Percentiles rank a stretch among this genome's conserved stretches.
Conservation (phyloP, 2,888 invertebrate genomes). For the Plagodis pulveraria region DNA sequence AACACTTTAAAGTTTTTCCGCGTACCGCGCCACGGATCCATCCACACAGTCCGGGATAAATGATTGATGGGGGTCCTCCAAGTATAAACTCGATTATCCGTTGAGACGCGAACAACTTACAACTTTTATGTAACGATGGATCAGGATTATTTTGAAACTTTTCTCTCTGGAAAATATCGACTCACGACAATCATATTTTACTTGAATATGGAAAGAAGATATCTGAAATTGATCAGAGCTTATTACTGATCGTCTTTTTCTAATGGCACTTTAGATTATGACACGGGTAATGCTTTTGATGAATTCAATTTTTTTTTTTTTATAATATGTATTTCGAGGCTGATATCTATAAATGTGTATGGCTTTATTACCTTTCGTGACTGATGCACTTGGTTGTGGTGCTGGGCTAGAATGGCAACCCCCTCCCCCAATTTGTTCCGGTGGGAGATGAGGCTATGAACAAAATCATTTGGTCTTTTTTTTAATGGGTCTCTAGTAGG, state of each 20-base stretch:
- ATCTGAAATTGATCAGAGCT: slow-evolving; percentile 10
- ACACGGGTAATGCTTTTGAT: no score
- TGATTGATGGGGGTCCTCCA: slow-evolving; percentile 83
- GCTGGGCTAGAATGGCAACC: no score
- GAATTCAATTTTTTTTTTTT: no score
- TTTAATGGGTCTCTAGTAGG: no score
- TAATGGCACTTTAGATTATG: no score
- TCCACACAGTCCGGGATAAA: slow-evolving; percentile 72
- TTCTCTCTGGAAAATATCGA: slow-evolving; percentile 71
- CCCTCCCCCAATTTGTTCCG: no score
- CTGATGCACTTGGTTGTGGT: no score
- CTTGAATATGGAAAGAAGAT: slow-evolving; percentile 63
- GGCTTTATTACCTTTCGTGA: no score
- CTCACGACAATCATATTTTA: slow-evolving; percentile 81
- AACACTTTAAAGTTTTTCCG: slow-evolving; percentile 81
- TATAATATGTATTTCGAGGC: no score
- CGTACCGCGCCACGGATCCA: slow-evolving; percentile 63
- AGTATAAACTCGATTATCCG: slow-evolving; percentile 85
- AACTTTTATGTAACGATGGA: slow-evolving; percentile 85
- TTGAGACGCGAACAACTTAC: slow-evolving; percentile 84
- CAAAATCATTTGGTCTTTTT: no score
- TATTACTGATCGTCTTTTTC: not conserved
- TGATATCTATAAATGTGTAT: no score
- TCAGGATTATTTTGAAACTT: slow-evolving; percentile 81
- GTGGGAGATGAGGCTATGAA: no score